Evolutionary conservation across 2,888 invertebrate genomes (phyloP).

Genomic region (Phengaris alcon): DNA sequence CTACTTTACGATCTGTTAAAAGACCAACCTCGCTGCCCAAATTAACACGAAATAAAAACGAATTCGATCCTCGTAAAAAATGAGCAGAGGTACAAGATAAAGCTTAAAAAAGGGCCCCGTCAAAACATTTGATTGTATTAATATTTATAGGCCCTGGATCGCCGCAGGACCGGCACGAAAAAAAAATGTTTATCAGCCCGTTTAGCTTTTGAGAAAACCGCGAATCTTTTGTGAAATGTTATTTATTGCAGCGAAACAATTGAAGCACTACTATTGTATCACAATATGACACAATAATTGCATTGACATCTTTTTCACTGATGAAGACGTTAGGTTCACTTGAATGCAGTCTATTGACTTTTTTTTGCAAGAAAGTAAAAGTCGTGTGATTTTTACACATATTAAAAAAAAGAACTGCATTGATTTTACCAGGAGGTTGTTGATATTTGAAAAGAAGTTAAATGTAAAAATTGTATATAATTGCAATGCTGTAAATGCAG

Average conservation of each 20-base stretch:
- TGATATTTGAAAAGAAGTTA: not conserved
- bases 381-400: conserved; percentile 8
- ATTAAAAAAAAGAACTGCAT: not conserved
- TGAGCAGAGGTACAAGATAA: conserved; percentile 75
- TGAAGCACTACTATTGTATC: conserved; percentile 76
- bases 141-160: conserved; percentile 75
- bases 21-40: conserved; percentile 78
- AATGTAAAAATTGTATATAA: not conserved
- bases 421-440: not conserved
- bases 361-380: conserved; percentile 4
- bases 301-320: conserved; percentile 66
- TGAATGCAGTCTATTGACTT: conserved; percentile 28
- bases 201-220: conserved; percentile 79
- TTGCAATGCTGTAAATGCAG: not conserved
- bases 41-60: conserved; percentile 79
- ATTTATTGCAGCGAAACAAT: conserved; percentile 78
- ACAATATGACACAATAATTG: conserved; percentile 74
- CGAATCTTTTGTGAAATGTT: conserved; percentile 75
- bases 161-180: conserved; percentile 72
- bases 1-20: conserved; percentile 80
- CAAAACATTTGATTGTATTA: conserved; percentile 81
- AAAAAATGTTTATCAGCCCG: conserved; percentile 78
- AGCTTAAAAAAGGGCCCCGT: conserved; percentile 78
- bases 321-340: conserved; percentile 67
- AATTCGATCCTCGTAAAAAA: conserved; percentile 72